Evolutionary conservation across 1,140 invertebrate genomes (phyloP).

Genomic region (Caenorhabditis remanei): DNA sequence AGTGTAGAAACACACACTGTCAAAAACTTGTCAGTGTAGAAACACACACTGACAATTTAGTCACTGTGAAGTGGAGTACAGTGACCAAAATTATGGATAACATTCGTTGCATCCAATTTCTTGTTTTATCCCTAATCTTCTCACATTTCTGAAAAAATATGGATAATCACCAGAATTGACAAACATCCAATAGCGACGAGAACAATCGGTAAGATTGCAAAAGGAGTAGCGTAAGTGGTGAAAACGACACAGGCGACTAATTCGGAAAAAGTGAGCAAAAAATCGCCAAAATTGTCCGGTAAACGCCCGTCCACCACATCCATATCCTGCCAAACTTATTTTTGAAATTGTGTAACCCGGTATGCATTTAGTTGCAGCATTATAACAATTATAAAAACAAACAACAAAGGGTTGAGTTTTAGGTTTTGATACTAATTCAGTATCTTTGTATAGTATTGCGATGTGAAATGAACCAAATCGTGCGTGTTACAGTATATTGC

Average conservation of each 20-base stretch:
- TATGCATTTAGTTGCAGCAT: background rate
- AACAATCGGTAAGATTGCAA: slow-evolving; percentile 41
- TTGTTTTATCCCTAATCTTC: too few relatives aligned
- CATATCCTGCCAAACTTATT: slow-evolving; percentile 52
- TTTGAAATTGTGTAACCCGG: background rate
- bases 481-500: background rate
- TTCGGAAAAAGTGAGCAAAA: slow-evolving; percentile 52
- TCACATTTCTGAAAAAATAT: too few relatives aligned
- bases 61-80: too few relatives aligned
- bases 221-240: background rate
- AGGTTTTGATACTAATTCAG: background rate
- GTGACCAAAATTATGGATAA: too few relatives aligned
- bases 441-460: background rate
- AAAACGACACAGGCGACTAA: slow-evolving; percentile 48
- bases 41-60: too few relatives aligned
- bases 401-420: background rate
- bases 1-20: too few relatives aligned
- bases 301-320: slow-evolving; percentile 53
- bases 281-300: slow-evolving; percentile 48
- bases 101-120: too few relatives aligned
- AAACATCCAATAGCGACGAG: slow-evolving; percentile 24
- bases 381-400: background rate
- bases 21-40: too few relatives aligned
- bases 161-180: slow-evolving; percentile 50
- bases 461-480: background rate